A percentile compares a stretch with the other conserved stretches of the same genome.
Evolutionary conservation across 2,113 vertebrate genomes (phyloP).

Genomic region (Sturnus vulgaris): DNA sequence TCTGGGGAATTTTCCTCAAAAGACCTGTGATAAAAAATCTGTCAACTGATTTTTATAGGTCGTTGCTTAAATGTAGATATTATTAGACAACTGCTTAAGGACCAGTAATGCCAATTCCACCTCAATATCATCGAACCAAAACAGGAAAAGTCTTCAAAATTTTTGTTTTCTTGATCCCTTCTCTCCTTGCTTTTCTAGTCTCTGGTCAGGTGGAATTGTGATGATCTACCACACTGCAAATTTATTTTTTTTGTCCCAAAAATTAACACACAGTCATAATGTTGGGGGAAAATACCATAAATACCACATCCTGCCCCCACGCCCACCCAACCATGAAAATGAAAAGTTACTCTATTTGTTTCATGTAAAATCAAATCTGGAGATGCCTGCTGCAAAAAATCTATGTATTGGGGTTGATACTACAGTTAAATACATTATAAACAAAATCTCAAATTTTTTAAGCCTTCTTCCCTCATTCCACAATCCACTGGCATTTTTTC

Average conservation of each 20-base stretch:
- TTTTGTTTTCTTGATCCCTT: neutral
- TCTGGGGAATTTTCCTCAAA: neutral
- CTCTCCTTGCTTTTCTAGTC: neutral
- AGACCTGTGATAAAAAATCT: neutral
- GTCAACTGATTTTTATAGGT: neutral
- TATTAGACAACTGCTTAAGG: neutral
- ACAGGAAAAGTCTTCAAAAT: neutral
- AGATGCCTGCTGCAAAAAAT: neutral
- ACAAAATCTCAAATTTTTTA: neutral
- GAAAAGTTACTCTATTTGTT: neutral
- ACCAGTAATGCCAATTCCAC: neutral
- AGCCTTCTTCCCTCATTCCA: neutral
- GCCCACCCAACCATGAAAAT: neutral
- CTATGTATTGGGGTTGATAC: neutral
- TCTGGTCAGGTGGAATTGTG: neutral
- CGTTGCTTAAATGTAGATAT: neutral
- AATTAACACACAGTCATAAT: neutral
- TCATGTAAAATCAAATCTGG: neutral
- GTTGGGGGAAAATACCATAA: neutral
- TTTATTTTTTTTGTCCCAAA: neutral
- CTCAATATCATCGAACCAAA: neutral
- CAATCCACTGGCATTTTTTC: neutral
- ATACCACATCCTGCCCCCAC: accelerated
- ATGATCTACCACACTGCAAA: neutral
- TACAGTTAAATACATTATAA: neutral